Evolutionary conservation across 2,113 vertebrate genomes (phyloP), one percentile per base, ranked within the genome.

Genomic region (Montifringilla adamsi): DNA sequence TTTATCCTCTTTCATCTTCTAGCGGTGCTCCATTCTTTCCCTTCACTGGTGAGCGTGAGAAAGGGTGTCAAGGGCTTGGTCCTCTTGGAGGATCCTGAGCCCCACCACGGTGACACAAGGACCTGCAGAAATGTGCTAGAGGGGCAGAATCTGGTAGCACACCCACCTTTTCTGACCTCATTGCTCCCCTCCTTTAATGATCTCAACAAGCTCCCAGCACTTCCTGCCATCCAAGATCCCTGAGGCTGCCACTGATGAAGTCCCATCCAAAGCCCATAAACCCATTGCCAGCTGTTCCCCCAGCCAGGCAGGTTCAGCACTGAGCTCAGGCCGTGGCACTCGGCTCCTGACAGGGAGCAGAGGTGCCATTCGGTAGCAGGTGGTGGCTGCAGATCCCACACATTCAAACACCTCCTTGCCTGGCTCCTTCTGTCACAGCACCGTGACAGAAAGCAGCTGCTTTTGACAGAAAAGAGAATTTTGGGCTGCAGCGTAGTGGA

Each of bases 21-120:
- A 2, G 2, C 23, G 2, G 33, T 1, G 0, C 28, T 84, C 55
- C 31, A 26, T 5, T 6, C 26, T 52, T 60, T 55, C 27, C 44
- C 18, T 50, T 87, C 68, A 19, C 28, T 3, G 3, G 2, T 0
- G 1, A 80, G 11, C 0, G 0, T 7, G 15, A 75, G 62, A 30
- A 64, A 62, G 8, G 15, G 7, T 4, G 5, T 6, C 0, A 0
- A 64, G 8, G 26, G 23, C 13, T 88, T 4, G 2, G 3, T 70
- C 31, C 10, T 11, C 33, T 39, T 1, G 0, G n/a, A 66, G 18
- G 30, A 43, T 39, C 20, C n/a, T 12, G 2, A 73, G 27, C 15
- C 13, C 26, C 5, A 0, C 53, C 6, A 1, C 0, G 0, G 35
- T 21, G 47, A 43, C 47, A 67, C 2, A 3, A 49, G 52, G 50